Conservation (phyloP, 1,140 invertebrate species). For the Drosophila pseudoananassae region DNA sequence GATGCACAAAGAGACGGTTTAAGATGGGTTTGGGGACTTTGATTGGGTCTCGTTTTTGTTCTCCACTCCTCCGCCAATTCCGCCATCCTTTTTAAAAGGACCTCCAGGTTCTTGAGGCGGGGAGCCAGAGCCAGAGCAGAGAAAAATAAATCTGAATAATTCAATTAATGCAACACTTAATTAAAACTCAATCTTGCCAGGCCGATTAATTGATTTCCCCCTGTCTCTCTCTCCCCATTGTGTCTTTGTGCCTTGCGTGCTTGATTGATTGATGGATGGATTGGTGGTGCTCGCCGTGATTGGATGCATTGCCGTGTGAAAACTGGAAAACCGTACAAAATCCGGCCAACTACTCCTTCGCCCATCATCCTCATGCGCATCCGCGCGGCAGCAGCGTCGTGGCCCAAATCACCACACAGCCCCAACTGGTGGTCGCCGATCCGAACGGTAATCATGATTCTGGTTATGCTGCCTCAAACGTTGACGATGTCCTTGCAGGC, state of each 20-base stretch:
- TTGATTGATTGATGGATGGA: slow-evolving; percentile 43
- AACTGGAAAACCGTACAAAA: background rate
- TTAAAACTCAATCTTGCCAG: slow-evolving; percentile 78
- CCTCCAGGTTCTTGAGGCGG: too few species aligned
- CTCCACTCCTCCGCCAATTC: too few species aligned
- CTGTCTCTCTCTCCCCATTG: slow-evolving; percentile 17
- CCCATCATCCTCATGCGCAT: background rate
- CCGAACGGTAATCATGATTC: slow-evolving; percentile 92
- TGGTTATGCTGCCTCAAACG: slow-evolving; percentile 89
- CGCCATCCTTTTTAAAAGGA: too few species aligned
- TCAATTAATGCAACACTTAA: slow-evolving; percentile 80
- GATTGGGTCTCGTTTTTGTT: background rate
- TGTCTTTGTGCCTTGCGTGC: background rate
- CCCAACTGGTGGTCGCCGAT: slow-evolving; percentile 85
- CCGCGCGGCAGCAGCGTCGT: slow-evolving; percentile 84
- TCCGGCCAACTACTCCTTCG: background rate
- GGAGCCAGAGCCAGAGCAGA: background rate
- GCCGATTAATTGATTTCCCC: slow-evolving; percentile 71
- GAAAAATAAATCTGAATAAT: slow-evolving; percentile 77
- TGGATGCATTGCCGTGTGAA: slow-evolving; percentile 20
- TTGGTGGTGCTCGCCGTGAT: background rate
- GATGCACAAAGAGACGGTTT: slow-evolving; percentile 22
- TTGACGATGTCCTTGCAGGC: slow-evolving; percentile 85
- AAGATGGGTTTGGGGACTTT: background rate
- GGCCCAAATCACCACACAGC: slow-evolving; percentile 85